Evolutionary conservation across 2,113 vertebrate genomes (phyloP), one percentile per base, ranked within the genome.

Genomic region (Hassar affinis): DNA sequence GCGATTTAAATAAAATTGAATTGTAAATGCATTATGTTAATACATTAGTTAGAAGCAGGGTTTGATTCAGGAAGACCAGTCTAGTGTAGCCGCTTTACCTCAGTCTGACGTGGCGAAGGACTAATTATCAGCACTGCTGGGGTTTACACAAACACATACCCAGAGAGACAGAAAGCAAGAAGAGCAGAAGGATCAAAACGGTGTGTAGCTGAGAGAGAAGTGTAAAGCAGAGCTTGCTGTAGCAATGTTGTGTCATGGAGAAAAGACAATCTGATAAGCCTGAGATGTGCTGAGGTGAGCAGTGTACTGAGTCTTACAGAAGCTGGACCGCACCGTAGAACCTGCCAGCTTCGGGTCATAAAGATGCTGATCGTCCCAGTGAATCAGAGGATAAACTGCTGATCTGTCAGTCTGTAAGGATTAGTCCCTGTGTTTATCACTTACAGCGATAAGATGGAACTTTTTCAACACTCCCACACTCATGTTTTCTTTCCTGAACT

Each of bases 351-450:
- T 56, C 66, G 80, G 81, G 78, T 74, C 42, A 76, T 62, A 42
- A 69, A 78, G 47, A 83, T 80, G 64, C 56, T 79, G 72, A 81
- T 61, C 54, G 47, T 42, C 64, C 45, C 33, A 51, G 33, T n/a
- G 20, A 51, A 74, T 17, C 71, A 75, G n/a, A 59, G 33, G 49
- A 78, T 78, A 78, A 78, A 78, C 54, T 78, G 35, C 76, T 78
- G 51, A 78, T 59, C 35, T 15, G 12, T 42, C 52, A 59, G 30
- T 7, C 30, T 59, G 5, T 78, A 8, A 7, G n/a, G 76, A 78
- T 42, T 4, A 38, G 6, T 74, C 71, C 71, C n/a, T 74, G 45
- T 74, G 12, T 7, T 47, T 72, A n/a, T 47, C 45, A n/a, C 22
- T 25, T 42, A 71, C 38, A 69, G 20, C n/a, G n/a, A n/a, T n/a